Base-by-base conservation (phyloP, 2,113 vertebrate species). In the Odontesthes bonariensis region DNA sequence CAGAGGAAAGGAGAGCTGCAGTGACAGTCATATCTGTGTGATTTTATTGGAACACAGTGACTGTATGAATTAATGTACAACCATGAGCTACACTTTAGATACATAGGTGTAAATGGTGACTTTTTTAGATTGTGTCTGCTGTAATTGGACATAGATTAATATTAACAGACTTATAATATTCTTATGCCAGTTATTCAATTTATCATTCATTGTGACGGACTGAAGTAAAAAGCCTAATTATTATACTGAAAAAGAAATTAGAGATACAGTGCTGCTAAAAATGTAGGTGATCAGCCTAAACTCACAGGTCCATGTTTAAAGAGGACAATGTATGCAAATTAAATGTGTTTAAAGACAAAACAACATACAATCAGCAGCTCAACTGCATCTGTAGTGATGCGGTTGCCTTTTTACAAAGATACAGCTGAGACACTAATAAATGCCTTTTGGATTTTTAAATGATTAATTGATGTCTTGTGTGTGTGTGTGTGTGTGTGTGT, bases 1-100 rank as follows among this genome's bases (percentile, higher is more conserved):
- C 55, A 6, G 76, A 56, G 14, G 49, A 56, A 83, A 80, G 66
- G 31, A 78, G 56, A 67, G 35, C 82, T 65, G 79, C 70, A 63
- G 20, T 69, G 83, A 73, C 70, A 67, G 31, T 62, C 52, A 19
- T 79, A 78, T 83, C 86, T 79, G 69, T 49, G 47, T 31, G 31
- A 59, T 81, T 62, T 55, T 42, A 75, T 84, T 81, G 55, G 67
- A 69, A 76, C 55, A 40, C 27, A 44, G 73, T 3, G 53, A 27
- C 42, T 60, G 35, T 42, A 31, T 67, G 20, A 79, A 74, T 81
- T 59, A 35, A 19, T n/a, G 16, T 16, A 32, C 8, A 6, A 27
- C 38, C 14, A 47, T 38, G 32, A n/a, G 52, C 38, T n/a, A 33
- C 19, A 20, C 27, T 54, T 47, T 23, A 6, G 11, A 40, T 20